phyloP scores from a whole-genome alignment of 2,888 invertebrate species.

The Micoletzkya japonica region DNA sequence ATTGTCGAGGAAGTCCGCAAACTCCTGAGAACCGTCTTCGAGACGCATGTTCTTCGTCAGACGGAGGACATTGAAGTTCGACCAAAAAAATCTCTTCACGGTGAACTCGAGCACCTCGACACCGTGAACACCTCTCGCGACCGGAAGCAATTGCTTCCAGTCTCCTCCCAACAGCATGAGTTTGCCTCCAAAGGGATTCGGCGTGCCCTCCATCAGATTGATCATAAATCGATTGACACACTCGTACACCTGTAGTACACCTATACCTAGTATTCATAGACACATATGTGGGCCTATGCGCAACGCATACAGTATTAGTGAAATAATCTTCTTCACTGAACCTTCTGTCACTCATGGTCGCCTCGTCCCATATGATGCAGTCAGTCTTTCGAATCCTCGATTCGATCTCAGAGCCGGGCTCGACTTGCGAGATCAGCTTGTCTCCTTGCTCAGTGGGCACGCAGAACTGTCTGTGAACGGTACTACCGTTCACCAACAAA shows the following conservation, averaged over 20 bases:
- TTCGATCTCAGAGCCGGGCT: neutral
- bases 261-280: too few species aligned
- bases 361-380: neutral
- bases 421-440: neutral
- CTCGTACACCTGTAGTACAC: too few species aligned
- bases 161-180: neutral
- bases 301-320: neutral
- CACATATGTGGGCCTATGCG: neutral
- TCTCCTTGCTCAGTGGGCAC: neutral
- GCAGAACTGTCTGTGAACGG: slow-evolving; percentile 3
- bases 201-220: too few species aligned
- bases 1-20: neutral
- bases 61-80: neutral
- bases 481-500: neutral
- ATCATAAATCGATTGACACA: too few species aligned
- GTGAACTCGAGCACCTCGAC: neutral
- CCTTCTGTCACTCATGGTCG: neutral
- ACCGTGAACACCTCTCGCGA: neutral
- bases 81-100: neutral
- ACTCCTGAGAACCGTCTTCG: neutral
- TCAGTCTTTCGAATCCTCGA: neutral
- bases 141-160: neutral
- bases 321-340: neutral
- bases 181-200: neutral
- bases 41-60: neutral